Percentiles rank a stretch among this genome's conserved stretches.
These are phyloP conservation scores for Pterocles burchelli DNA, from an alignment of 2,113 vertebrate genomes.

Conservation along the genomic window DNA sequence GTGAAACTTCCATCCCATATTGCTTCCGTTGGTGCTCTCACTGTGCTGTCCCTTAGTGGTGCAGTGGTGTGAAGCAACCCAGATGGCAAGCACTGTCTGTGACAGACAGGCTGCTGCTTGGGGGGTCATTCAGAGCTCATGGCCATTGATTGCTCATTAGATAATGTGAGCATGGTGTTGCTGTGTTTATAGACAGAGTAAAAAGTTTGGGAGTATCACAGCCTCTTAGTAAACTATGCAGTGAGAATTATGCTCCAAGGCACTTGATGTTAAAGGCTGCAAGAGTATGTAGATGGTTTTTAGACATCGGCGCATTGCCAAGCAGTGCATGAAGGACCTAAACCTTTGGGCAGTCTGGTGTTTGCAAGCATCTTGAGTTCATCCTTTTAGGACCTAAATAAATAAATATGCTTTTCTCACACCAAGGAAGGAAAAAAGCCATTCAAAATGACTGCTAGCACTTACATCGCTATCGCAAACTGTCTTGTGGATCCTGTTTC, in stretches of 20 bases:
- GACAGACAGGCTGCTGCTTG: not conserved
- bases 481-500: not conserved
- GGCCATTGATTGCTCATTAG: not conserved
- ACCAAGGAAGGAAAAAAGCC: not conserved
- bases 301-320: not conserved
- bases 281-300: not conserved
- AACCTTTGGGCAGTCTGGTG: not conserved
- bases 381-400: not conserved
- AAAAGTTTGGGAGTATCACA: not conserved
- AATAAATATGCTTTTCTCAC: not conserved
- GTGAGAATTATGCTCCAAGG: not conserved
- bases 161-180: not conserved
- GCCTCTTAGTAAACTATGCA: not conserved
- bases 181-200: not conserved
- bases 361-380: not conserved
- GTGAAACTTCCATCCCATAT: not conserved
- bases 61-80: not conserved
- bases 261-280: not conserved
- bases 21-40: not conserved
- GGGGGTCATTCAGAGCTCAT: not conserved
- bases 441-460: not conserved
- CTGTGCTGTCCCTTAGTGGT: not conserved
- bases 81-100: rapidly evolving
- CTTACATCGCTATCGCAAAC: not conserved
- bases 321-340: not conserved